Evolutionary conservation across 2,113 vertebrate species (phyloP), one percentile per base, ranked within the genome.

Genomic region (Cairina moschata): DNA sequence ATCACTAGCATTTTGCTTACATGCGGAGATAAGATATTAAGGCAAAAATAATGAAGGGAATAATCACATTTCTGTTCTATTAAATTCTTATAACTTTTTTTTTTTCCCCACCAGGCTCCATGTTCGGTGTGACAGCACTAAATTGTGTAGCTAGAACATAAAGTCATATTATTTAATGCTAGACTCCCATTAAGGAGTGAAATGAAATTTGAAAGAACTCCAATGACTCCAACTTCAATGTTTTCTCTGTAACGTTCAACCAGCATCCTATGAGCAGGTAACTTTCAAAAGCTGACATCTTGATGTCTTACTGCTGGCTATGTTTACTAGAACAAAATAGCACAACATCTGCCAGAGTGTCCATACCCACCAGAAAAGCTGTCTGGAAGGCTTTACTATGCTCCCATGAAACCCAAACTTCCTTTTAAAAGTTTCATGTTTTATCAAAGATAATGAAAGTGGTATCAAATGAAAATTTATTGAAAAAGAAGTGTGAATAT

Each of bases 231-330:
- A 40, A 40, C 40, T 40, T 40, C 40, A 40, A 40, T 40, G 31
- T 44, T 44, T 73, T 56, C 69, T 40, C 32, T 62, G 9, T 12
- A 81, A 71, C 26, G 42, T 32, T 58, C 34, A 56, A 17, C 23
- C 68, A 75, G 58, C 50, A 65, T 32, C 56, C 62, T 56, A n/a
- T 0, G 16, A 63, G 46, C 2, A 0, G 0, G 36, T 40, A n/a
- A 59, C 58, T 58, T 60, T 9, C 8, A 63, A 69, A 76, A 79
- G 34, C 63, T 58, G 55, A 36, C 11, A 22, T 34, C 36, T n/a
- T 79, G 20, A 54, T 17, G 46, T 34, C 60, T 80, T 55, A 63
- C 26, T 65, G 4, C 60, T 54, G 44, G 18, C 74, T 36, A 5
- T 3, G 10, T 17, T 68, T 83, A 46, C 52, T 16, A 60, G 13